phyloP scores from a whole-genome alignment of 92 coral and sea anemone genomes.

The Phenganax stokvisi region DNA sequence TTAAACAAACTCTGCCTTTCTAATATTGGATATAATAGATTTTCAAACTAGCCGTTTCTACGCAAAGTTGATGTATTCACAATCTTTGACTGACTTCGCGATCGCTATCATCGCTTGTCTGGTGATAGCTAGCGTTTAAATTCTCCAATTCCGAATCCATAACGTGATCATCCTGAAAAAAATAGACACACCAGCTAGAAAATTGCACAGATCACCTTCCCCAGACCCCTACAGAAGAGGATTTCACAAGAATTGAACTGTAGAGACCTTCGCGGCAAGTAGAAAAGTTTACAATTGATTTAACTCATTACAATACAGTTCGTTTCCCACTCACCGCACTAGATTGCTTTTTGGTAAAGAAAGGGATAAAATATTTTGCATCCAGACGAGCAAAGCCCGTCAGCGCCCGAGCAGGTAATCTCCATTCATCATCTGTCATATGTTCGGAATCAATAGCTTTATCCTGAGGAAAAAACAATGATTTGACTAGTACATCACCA shows the following conservation, averaged over 20 bases:
- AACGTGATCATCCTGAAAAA: conserved; percentile 16
- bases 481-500: neutral
- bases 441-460: conserved; percentile 97
- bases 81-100: conserved; percentile 13
- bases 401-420: conserved; percentile 74
- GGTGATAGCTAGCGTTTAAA: conserved; percentile 3
- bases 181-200: neutral
- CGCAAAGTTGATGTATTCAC: neutral
- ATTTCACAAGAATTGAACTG: no score
- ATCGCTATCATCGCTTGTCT: conserved; percentile 34
- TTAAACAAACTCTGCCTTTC: neutral
- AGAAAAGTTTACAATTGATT: neutral
- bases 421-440: conserved; percentile 96
- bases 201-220: neutral
- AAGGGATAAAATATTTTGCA: conserved; percentile 89
- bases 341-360: conserved; percentile 85
- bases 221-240: no score
- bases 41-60: neutral
- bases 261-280: neutral
- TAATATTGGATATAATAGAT: neutral
- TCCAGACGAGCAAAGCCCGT: conserved; percentile 90
- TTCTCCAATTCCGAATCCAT: conserved; percentile 6
- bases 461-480: conserved; percentile 52
- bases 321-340: conserved; percentile 54
- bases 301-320: neutral